Base-by-base conservation (phyloP, 2,888 invertebrate genomes). In the Eledona agricola region DNA sequence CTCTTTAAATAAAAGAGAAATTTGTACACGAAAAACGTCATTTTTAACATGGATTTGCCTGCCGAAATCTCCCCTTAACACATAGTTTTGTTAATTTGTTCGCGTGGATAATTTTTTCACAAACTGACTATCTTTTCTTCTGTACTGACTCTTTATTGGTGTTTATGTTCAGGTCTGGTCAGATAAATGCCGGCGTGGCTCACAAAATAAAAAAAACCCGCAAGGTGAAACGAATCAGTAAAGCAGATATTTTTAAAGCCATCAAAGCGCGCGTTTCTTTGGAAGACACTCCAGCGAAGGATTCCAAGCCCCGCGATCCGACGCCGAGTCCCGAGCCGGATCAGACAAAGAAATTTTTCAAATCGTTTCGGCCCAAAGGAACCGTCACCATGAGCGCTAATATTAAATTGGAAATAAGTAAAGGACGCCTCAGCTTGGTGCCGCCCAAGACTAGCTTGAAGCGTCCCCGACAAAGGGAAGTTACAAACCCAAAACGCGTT, bases 151-250 rank as follows among this genome's bases (percentile, higher is more conserved):
- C 9, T 7, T 31, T 31, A 20, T 7, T 23, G 32, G 3, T 3
- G 19, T 35, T n/a, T n/a, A n/a, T n/a, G n/a, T n/a, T n/a, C n/a
- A 79, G 52, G 45, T 63, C 78, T 4, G 85, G 85, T 0, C 81
- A 82, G 67, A 85, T 87, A n/a, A 87, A 87, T 66, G 76, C 80
- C 51, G 87, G 87, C 1, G 87, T 87, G 0, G 73, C 77, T 49
- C 87, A 87, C 64, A 82, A 79, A 53, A 84, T 87, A 38, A 78
- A 79, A 32, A 85, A 81, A 67, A n/a, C n/a, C n/a, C 85, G 85
- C 0, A 87, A 82, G 71, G 68, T 76, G 1, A 78, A 78, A 38
- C 69, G 69, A 51, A 28, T 59, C 4, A 51, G 52, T 4, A 68
- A 66, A 42, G 49, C 51, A n/a, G n/a, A n/a, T n/a, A n/a, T n/a